Conservation (phyloP, 2,797 vertebrate species). For the Apogon talboti region DNA sequence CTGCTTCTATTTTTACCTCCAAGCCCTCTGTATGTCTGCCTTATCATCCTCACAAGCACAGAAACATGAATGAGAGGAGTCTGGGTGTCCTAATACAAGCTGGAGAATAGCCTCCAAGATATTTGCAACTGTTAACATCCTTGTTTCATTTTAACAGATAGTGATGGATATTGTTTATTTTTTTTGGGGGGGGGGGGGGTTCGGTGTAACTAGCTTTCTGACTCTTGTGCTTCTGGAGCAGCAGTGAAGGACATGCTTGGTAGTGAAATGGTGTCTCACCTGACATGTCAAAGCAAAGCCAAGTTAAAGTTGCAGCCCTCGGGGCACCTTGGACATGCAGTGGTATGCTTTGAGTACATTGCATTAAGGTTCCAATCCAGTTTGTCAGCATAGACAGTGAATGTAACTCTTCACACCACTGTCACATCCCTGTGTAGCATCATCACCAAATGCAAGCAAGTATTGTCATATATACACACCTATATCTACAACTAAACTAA, state of each 20-base stretch:
- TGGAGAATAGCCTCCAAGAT: constrained; percentile 10
- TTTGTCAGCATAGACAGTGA: neutral
- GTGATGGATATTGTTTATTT: too few relatives aligned
- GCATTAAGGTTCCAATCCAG: constrained; percentile 5
- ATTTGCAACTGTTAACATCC: constrained; percentile 25
- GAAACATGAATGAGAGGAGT: constrained; percentile 39
- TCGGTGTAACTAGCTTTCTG: constrained; percentile 14
- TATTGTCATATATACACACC: too few relatives aligned
- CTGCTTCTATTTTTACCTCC: constrained; percentile 72
- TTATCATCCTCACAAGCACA: constrained; percentile 44
- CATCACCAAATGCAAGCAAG: too few relatives aligned
- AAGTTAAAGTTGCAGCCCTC: constrained; percentile 11
- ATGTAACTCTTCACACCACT: neutral
- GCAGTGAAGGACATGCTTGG: constrained; percentile 8
- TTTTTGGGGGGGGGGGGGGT: too few relatives aligned
- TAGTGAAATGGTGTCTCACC: constrained; percentile 18
- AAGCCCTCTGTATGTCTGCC: constrained; percentile 39
- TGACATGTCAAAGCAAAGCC: constrained; percentile 23
- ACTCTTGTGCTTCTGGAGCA: constrained; percentile 22
- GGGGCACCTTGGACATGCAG: constrained; percentile 5
- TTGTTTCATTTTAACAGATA: constrained; percentile 16
- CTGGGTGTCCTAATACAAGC: constrained; percentile 26
- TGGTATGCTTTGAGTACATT: constrained; percentile 1
- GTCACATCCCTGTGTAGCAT: neutral
- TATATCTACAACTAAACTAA: too few relatives aligned